These are phyloP conservation scores for Buphagus erythrorhynchus DNA, from an alignment of 2,797 vertebrate genomes.

Conservation along the genomic window DNA sequence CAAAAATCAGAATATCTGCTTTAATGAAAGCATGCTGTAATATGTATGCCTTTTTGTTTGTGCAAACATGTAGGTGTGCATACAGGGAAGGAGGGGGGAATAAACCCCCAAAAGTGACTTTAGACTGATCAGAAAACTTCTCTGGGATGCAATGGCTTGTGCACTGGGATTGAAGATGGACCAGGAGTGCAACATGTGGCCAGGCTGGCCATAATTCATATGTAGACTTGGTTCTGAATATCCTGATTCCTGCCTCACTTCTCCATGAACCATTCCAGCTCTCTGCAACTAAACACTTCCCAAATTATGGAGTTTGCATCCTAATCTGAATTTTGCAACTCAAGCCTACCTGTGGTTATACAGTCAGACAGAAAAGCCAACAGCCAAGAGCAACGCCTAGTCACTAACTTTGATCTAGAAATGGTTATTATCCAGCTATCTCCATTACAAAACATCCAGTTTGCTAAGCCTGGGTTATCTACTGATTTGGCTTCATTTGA, in stretches of 20 bases:
- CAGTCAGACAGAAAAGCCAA: constrained; percentile 51
- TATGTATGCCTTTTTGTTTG: not conserved
- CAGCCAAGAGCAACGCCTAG: constrained; percentile 58
- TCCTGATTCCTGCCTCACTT: not conserved
- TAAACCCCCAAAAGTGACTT: not conserved
- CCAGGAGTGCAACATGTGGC: not conserved
- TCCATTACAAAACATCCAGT: constrained; percentile 61
- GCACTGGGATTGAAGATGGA: not conserved
- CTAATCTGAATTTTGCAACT: constrained; percentile 59
- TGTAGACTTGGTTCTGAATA: not conserved
- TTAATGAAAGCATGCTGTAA: not conserved
- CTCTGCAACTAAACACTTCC: not conserved
- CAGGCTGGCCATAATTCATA: not conserved
- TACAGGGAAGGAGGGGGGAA: rapidly evolving
- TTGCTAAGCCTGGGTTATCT: constrained; percentile 53
- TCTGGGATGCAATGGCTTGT: not conserved
- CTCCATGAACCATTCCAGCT: not conserved
- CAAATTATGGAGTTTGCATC: constrained; percentile 4
- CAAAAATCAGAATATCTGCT: not conserved
- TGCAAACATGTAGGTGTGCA: not conserved
- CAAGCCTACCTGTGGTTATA: constrained; percentile 47
- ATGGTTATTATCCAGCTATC: constrained; percentile 62
- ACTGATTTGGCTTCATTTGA: constrained; percentile 35
- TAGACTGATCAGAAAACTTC: not conserved
- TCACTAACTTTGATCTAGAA: constrained; percentile 63